A percentile compares a stretch with the other conserved stretches of the same genome.
phyloP scores from a whole-genome alignment of 2,113 vertebrate species.

The Myodes glareolus region DNA sequence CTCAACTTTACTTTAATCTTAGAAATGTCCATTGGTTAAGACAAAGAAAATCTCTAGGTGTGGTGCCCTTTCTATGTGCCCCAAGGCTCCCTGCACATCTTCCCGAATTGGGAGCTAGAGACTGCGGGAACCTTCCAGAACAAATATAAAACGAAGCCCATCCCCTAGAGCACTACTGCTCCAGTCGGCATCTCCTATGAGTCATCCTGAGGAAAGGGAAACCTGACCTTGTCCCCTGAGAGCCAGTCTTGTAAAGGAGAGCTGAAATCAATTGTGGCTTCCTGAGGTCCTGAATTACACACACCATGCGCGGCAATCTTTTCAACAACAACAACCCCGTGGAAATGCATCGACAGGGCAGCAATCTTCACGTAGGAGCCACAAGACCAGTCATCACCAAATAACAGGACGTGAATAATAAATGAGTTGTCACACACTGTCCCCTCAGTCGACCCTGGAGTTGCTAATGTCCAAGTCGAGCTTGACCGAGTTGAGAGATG shows the following conservation, averaged over 20 bases:
- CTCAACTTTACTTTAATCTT: background rate
- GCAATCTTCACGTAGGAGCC: background rate
- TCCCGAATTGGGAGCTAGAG: background rate
- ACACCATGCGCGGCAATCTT: background rate
- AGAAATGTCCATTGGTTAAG: background rate
- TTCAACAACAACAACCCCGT: too few relatives aligned
- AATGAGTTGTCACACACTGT: background rate
- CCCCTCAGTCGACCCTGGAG: too few relatives aligned
- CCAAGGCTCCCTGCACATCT: background rate
- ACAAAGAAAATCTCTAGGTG: background rate
- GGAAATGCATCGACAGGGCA: background rate
- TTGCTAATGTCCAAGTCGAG: background rate
- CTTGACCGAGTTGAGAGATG: background rate
- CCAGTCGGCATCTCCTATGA: background rate
- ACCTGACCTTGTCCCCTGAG: background rate
- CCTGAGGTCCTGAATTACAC: background rate
- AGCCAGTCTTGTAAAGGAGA: background rate
- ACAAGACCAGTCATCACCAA: background rate
- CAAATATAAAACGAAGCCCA: background rate
- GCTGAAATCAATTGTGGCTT: too few relatives aligned
- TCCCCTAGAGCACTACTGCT: background rate
- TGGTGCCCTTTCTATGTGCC: background rate
- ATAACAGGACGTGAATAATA: background rate
- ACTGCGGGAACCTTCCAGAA: background rate
- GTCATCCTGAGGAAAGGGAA: background rate